Evolutionary conservation across 2,888 invertebrate genomes (phyloP), one percentile per base, ranked within the genome.

Genomic region (Blastobasis lacticolella): DNA sequence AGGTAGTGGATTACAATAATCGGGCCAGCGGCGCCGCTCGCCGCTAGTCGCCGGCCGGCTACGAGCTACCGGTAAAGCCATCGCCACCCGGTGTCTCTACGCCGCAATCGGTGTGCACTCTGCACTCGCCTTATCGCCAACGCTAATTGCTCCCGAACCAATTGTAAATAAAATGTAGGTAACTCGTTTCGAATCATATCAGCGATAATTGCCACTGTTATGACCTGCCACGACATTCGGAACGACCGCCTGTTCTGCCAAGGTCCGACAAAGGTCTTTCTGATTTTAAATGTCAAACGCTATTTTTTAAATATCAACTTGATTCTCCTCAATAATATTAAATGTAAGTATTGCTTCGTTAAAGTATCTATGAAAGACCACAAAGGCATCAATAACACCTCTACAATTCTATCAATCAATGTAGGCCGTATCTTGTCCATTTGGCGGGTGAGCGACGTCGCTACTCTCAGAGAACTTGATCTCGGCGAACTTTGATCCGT

Each of bases 1-100:
- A 69, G 68, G 68, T 69, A 67, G 66, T 60, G 63, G 65, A 64
- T 69, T 73, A 73, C 63, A 64, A 66, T 69, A 73, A 70, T 66
- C 61, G 23, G 23, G 23, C 23, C 23, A 23, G 23, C 23, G 23
- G 23, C 23, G 23, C 23, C 23, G 23, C 23, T 23, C 23, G 23
- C 36, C 41, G 36, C 36, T 10, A 10, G 41, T 5, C 23, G 41
- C 36, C 23, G 8, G 23, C 23, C 60, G 50, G 53, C 57, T 23
- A 23, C 52, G 41, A 49, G 47, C 52, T 58, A 6, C 38, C 44
- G 23, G 23, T 10, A 37, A 36, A 42, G 37, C 43, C 23, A 36
- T 23, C 48, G 41, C 36, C 8, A 36, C 23, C 23, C 5, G 9
- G 36, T 46, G n/a, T 46, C 46, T 36, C 9, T 37, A 37, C n/a